A percentile compares a stretch with the other conserved stretches of the same genome.
Conservation (phyloP, 2,113 vertebrate species). For the mouse (Mus musculus) region GRCm39 chr3:23668501-23669000, state of each 20-base stretch:
- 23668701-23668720: neutral
- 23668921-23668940: conserved; percentile 5
- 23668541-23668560: neutral
- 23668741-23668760: neutral
- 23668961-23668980: neutral
- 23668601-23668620: neutral
- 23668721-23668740: neutral
- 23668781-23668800: neutral
- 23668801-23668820: neutral
- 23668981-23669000: neutral
- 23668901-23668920: neutral
- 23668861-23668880: neutral
- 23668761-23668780: neutral
- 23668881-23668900: neutral
- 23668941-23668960: neutral
- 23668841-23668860: neutral
- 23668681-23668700: neutral
- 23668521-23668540: neutral
- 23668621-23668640: neutral
- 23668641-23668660: neutral
- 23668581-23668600: neutral
- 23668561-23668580: neutral
- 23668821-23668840: neutral
- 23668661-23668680: neutral
- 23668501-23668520: neutral